These are phyloP conservation scores for Limonius californicus DNA, from an alignment of 1,140 invertebrate genomes.

Conservation along the genomic window DNA sequence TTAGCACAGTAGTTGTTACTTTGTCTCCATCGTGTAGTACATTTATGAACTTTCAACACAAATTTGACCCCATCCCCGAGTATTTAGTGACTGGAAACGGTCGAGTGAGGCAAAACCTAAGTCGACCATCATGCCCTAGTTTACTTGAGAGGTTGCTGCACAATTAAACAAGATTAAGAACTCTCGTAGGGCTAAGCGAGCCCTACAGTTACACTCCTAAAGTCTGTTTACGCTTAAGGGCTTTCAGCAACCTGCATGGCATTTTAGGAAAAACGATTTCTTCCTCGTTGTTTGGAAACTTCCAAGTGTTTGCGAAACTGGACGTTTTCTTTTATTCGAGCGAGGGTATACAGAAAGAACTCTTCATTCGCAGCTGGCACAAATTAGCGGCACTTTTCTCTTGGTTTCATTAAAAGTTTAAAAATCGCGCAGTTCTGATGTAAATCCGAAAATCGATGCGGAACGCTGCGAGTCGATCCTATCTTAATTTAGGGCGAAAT, in stretches of 20 bases:
- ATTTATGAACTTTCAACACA: not conserved
- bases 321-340: not conserved
- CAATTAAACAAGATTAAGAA: conserved; percentile 27
- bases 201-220: conserved; percentile 15
- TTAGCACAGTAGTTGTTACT: not conserved
- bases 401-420: too few species aligned
- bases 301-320: not conserved
- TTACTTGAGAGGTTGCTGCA: conserved; percentile 21
- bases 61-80: not conserved
- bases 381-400: too few species aligned
- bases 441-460: too few species aligned
- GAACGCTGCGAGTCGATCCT: too few species aligned
- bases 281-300: not conserved
- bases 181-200: conserved; percentile 21
- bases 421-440: too few species aligned
- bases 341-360: too few species aligned
- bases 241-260: conserved; percentile 1
- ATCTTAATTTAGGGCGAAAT: too few species aligned
- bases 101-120: not conserved
- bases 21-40: not conserved
- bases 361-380: too few species aligned
- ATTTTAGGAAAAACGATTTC: conserved; percentile 1
- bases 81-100: not conserved
- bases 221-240: conserved; percentile 8
- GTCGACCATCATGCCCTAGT: conserved; percentile 20